Base-by-base conservation (phyloP, 2,797 vertebrate species). In the Sandelia bainsii region DNA sequence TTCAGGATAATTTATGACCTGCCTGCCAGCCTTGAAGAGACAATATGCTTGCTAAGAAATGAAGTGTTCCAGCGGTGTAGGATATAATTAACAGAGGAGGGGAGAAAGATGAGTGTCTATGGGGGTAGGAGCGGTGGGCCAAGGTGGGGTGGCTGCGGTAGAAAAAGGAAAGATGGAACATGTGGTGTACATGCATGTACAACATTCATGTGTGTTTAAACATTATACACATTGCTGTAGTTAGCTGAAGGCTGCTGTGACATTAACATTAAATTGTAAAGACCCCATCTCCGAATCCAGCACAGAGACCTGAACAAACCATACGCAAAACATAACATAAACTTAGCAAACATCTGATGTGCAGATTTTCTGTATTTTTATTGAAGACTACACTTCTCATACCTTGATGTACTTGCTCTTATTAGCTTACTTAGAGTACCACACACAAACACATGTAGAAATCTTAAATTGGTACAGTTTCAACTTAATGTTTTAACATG, bases 1-100 rank as follows among this genome's bases (percentile, higher is more conserved):
- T 98, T 98, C 96, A 97, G 95, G 96, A 98, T 98, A 97, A 98
- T 98, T 97, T 98, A 98, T 97, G 97, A 98, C 96, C 95, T 94
- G 95, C 95, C 96, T 94, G 79, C 89, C 94, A 96, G 96, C 96
- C 96, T 97, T 95, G 96, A 97, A 98, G 95, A 98, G 96, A 98
- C 98, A 99, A 98, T 99, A 99, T 98, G 98, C 96, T 98, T 95
- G 95, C 96, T 95, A 96, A 96, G 96, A 97, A 98, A 98, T 96
- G 95, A 97, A 96, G 96, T 96, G 95, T 95, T 97, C 96, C 97
- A 95, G 95, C 94, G 93, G 96, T 95, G 96, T 96, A 96, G 96
- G 96, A 96, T 98, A 96, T 98, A 98, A 98, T 99, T 98, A 99
- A 99, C 96, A 96, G 94, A 93, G 94, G 94, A 95, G 93, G 91